Conservation (phyloP, 1,140 invertebrate species). For the Drosophila neocordata region DNA sequence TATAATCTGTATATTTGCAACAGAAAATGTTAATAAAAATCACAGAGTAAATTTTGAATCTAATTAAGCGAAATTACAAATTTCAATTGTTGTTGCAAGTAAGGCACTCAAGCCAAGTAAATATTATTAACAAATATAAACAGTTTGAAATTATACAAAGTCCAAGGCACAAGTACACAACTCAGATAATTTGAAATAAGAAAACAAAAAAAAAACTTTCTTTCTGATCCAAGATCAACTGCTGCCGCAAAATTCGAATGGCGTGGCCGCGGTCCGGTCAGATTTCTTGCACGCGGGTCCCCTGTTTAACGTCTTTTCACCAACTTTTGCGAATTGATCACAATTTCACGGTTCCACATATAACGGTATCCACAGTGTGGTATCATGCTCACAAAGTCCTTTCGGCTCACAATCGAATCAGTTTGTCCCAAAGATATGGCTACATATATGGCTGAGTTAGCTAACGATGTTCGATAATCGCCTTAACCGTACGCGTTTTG, state of each 20-base stretch:
- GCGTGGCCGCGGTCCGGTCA: constrained; percentile 31
- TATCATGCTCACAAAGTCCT: constrained; percentile 83
- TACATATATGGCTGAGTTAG: constrained; percentile 58
- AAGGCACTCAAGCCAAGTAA: constrained; percentile 6
- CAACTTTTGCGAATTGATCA: constrained; percentile 94
- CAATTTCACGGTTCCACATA: constrained; percentile 94
- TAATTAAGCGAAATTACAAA: constrained; percentile 12
- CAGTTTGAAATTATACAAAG: not conserved
- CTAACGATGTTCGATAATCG: constrained; percentile 6
- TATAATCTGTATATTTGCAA: constrained; percentile 39
- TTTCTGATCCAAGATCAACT: constrained; percentile 53
- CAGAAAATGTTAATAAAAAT: constrained; percentile 37
- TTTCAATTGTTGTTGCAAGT: constrained; percentile 9
- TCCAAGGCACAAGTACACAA: constrained; percentile 1
- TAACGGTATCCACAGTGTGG: constrained; percentile 91
- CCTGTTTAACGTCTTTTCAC: constrained; percentile 89
- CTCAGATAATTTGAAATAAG: not conserved
- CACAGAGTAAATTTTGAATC: constrained; percentile 55
- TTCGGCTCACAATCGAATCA: constrained; percentile 42
- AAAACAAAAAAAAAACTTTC: constrained; percentile 1
- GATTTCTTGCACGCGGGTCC: constrained; percentile 21
- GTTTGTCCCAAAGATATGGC: constrained; percentile 32
- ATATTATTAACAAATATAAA: constrained; percentile 15
- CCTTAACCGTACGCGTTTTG: constrained; percentile 61
- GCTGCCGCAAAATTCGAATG: constrained; percentile 64